A percentile compares a stretch with the other conserved stretches of the same genome.
These are phyloP conservation scores for Lamellibrachia columna DNA, from an alignment of 2,888 invertebrate species.

Conservation along the genomic window DNA sequence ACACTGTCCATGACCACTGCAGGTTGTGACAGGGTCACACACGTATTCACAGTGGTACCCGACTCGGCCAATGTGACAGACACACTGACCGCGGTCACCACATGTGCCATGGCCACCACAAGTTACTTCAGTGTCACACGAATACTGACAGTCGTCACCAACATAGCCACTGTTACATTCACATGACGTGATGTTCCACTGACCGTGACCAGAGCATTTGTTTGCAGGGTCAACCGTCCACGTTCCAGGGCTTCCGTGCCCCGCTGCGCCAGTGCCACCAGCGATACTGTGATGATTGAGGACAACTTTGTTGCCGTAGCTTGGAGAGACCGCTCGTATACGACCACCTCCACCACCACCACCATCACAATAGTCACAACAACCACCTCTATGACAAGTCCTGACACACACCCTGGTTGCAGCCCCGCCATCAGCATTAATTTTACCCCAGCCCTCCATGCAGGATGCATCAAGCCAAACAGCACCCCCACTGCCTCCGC, in stretches of 20 bases:
- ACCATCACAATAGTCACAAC: conserved; percentile 40
- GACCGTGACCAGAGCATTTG: conserved; percentile 45
- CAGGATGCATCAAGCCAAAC: conserved; percentile 50
- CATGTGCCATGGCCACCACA: conserved; percentile 50
- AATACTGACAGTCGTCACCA: conserved; percentile 47
- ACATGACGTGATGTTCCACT: conserved; percentile 12
- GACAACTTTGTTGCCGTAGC: conserved; percentile 45
- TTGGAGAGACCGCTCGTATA: conserved; percentile 42
- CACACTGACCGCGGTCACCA: conserved; percentile 43
- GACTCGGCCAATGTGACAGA: conserved; percentile 44
- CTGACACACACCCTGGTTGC: conserved; percentile 34
- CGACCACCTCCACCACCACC: conserved; percentile 52
- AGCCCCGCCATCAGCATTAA: conserved; percentile 44
- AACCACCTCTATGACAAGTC: neutral
- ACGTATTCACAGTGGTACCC: conserved; percentile 48
- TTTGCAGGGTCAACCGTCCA: conserved; percentile 33
- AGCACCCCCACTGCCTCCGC: conserved; percentile 51
- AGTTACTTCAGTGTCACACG: conserved; percentile 42
- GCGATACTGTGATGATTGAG: conserved; percentile 32
- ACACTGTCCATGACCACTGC: conserved; percentile 49
- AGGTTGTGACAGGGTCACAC: conserved; percentile 43
- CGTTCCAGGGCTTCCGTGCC: neutral
- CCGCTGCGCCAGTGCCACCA: neutral
- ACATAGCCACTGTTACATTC: conserved; percentile 45
- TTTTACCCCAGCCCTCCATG: conserved; percentile 49